A percentile compares a stretch with the other conserved stretches of the same genome.
These are phyloP conservation scores for Onychomys leucogaster DNA, from an alignment of 2,797 vertebrate species.

Conservation along the genomic window DNA sequence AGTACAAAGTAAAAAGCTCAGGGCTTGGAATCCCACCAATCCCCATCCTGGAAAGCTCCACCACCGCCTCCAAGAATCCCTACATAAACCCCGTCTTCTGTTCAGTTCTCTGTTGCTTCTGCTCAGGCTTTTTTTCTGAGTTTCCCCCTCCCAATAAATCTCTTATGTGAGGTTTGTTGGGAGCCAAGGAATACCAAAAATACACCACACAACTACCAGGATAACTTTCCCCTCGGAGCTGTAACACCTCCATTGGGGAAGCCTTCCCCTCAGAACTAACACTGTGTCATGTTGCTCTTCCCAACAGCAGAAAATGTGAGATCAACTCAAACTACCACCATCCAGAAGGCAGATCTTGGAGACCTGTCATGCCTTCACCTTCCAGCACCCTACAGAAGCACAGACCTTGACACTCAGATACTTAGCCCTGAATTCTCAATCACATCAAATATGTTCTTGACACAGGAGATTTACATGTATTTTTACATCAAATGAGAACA, in stretches of 20 bases:
- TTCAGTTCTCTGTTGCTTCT: background rate
- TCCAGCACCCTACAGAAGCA: background rate
- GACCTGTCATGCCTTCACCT: background rate
- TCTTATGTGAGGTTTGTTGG: too few species aligned
- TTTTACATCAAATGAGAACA: background rate
- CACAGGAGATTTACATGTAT: background rate
- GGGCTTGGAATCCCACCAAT: background rate
- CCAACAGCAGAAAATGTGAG: background rate
- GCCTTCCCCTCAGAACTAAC: too few species aligned
- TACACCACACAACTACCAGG: too few species aligned
- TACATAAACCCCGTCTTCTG: background rate
- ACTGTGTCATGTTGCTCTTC: background rate
- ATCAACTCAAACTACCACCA: background rate
- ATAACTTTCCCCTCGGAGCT: too few species aligned
- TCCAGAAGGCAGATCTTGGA: background rate
- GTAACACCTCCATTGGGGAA: too few species aligned
- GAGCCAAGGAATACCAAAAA: too few species aligned
- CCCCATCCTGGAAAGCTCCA: background rate
- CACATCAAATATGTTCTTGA: background rate
- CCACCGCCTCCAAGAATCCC: background rate
- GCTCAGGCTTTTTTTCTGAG: too few species aligned
- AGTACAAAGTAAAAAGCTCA: too few species aligned
- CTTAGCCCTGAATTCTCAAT: background rate
- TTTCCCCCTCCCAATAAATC: background rate
- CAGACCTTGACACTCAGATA: background rate